These are phyloP conservation scores for Diadophis punctatus DNA, from an alignment of 2,113 vertebrate species.

Conservation along the genomic window DNA sequence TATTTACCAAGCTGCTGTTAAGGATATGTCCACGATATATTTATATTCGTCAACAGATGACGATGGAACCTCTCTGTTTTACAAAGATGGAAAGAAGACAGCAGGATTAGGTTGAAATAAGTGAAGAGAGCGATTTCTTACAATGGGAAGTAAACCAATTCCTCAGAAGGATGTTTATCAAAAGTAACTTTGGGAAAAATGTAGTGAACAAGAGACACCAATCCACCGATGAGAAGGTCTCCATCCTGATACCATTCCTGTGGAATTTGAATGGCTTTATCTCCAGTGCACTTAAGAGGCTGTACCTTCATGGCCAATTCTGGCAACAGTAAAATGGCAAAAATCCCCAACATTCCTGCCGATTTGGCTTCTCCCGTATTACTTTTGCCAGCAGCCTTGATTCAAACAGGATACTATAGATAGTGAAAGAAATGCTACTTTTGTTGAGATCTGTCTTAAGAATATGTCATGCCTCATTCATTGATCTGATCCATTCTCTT, in stretches of 20 bases:
- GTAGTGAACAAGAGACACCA: neutral
- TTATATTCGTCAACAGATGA: neutral
- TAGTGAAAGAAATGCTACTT: neutral
- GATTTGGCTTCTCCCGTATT: neutral
- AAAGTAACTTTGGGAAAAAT: neutral
- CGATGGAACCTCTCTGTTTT: neutral
- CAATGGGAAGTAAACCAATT: neutral
- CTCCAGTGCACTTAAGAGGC: neutral
- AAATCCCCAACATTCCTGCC: neutral
- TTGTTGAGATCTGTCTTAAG: neutral
- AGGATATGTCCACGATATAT: neutral
- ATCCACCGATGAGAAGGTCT: neutral
- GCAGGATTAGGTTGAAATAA: neutral
- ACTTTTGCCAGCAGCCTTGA: neutral
- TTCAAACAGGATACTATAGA: neutral
- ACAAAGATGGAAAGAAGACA: neutral
- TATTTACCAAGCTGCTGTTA: neutral
- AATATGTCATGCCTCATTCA: neutral
- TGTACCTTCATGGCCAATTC: neutral
- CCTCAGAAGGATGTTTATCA: neutral
- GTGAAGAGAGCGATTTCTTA: neutral
- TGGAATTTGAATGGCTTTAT: neutral
- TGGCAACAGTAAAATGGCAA: neutral
- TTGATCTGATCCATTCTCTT: neutral
- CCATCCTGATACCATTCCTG: neutral